Base-by-base conservation (phyloP, 2,113 vertebrate species). In the Planiliza haematocheilus region DNA sequence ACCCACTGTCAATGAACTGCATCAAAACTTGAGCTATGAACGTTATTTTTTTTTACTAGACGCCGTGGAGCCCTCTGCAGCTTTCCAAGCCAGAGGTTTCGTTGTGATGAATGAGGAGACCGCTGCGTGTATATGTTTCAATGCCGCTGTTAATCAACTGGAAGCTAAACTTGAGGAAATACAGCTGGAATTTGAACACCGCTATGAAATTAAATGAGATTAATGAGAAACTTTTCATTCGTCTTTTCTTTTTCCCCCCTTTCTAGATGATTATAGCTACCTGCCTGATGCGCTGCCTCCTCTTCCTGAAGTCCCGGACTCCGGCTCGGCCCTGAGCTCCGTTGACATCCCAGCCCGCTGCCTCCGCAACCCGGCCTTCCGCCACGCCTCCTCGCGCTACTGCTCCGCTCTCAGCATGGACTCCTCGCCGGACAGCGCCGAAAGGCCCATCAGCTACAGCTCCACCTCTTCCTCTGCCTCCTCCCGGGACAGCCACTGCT, bases 391-490 rank as follows among this genome's bases (percentile, higher is more conserved):
- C 39, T 88, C 89, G 46, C 86, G 1, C 76, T 93, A 93, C 86
- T 93, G 89, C 92, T 95, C 94, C 10, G 91, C 84, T 49, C 94
- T 69, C 85, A 94, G 93, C 87, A 98, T 98, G 97, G 97, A 98
- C 91, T 91, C 96, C 51, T 95, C 91, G 4, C 88, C 94, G 0
- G 96, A 97, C 90, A 96, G 93, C 10, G 18, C 77, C n/a, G 97
- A 99, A 81, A 95, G 98, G 39, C 98, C 98, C 0, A 91, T 98
- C 85, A 99, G 98, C 94, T 99, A 98, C 67, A 96, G 96, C 87
- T 99, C 98, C 87, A 99, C 97, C 4, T 98, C 98, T 0, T 99
- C 98, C 36, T 99, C 98, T 0, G 94, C 96, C 61, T 99, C 98
- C 36, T 99, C 98, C 68, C 88, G 96, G 70, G 98, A 99, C 91